phyloP scores from a whole-genome alignment of 1,140 invertebrate species.

The Hesperophylax magnus region DNA sequence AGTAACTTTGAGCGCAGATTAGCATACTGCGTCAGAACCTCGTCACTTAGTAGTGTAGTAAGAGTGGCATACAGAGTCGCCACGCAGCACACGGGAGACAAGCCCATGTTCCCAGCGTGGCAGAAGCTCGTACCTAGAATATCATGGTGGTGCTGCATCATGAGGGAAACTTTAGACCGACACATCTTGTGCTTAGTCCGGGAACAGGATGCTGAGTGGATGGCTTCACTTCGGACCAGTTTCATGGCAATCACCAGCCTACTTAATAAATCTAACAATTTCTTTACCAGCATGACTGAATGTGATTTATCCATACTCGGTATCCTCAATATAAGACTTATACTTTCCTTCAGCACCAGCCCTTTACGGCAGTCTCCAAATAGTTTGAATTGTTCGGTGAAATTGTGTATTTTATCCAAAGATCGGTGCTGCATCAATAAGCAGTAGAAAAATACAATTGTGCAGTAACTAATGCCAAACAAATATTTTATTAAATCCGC shows the following conservation, averaged over 20 bases:
- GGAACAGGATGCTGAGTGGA: slow-evolving; percentile 71
- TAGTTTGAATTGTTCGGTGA: slow-evolving; percentile 74
- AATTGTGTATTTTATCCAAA: slow-evolving; percentile 72
- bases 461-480: slow-evolving; percentile 74
- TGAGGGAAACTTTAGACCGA: slow-evolving; percentile 61
- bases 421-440: slow-evolving; percentile 72
- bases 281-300: slow-evolving; percentile 67
- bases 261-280: slow-evolving; percentile 73
- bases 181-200: slow-evolving; percentile 71
- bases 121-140: slow-evolving; percentile 65
- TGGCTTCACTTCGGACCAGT: slow-evolving; percentile 71
- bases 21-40: slow-evolving; percentile 62
- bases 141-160: slow-evolving; percentile 74
- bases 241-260: slow-evolving; percentile 73
- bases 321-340: slow-evolving; percentile 71
- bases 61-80: slow-evolving; percentile 73
- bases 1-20: slow-evolving; percentile 70
- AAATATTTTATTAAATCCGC: slow-evolving; percentile 73
- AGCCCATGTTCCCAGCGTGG: slow-evolving; percentile 57
- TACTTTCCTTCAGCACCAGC: slow-evolving; percentile 72
- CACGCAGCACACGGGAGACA: slow-evolving; percentile 70
- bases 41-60: slow-evolving; percentile 68
- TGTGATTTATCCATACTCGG: slow-evolving; percentile 65
- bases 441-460: slow-evolving; percentile 74
- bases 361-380: slow-evolving; percentile 74